Evolutionary conservation across 2,797 vertebrate species (phyloP).

Genomic region (Dromococcyx pavoninus): DNA sequence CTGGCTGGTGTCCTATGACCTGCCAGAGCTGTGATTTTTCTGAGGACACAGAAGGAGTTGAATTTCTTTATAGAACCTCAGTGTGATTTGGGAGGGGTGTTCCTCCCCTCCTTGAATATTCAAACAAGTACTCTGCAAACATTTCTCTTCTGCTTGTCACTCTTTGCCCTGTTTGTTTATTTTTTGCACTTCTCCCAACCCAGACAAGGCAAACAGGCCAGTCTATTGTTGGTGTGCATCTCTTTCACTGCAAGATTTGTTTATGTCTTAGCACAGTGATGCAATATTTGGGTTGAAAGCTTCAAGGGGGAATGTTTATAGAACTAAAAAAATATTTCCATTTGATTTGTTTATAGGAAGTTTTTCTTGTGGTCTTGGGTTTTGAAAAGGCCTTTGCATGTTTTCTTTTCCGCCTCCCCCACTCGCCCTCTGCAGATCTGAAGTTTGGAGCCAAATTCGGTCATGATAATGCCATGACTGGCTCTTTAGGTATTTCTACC

Average conservation of each 20-base stretch:
- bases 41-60: not conserved
- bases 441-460: constrained; percentile 46
- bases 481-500: constrained; percentile 50
- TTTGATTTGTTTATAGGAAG: constrained; percentile 72
- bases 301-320: constrained; percentile 69
- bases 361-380: constrained; percentile 66
- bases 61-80: not conserved
- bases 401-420: constrained; percentile 50
- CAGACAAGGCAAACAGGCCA: constrained; percentile 29
- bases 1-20: not conserved
- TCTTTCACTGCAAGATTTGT: constrained; percentile 61
- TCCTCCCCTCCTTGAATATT: not conserved
- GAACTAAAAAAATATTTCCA: constrained; percentile 71
- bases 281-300: constrained; percentile 70
- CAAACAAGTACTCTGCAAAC: constrained; percentile 3
- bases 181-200: constrained; percentile 45
- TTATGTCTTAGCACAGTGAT: constrained; percentile 68
- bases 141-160: constrained; percentile 38
- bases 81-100: not conserved
- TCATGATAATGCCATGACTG: constrained; percentile 45
- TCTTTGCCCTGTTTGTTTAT: constrained; percentile 62
- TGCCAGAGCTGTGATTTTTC: not conserved
- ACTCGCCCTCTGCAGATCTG: constrained; percentile 8
- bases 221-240: constrained; percentile 62
- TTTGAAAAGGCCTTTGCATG: constrained; percentile 62